These are phyloP conservation scores for Siniperca undulata DNA, from an alignment of 2,797 vertebrate species.

Conservation along the genomic window DNA sequence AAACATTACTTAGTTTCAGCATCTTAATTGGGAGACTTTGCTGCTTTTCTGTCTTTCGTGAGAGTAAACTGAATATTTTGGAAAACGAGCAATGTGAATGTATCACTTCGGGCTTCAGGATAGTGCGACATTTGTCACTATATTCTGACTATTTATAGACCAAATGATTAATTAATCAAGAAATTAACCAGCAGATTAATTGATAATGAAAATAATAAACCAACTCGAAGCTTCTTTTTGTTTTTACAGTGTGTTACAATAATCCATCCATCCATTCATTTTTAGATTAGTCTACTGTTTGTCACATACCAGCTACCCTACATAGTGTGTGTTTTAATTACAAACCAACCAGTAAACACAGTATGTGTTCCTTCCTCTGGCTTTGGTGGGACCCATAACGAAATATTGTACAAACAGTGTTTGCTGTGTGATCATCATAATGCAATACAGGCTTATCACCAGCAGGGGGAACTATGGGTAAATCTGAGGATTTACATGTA, in stretches of 20 bases:
- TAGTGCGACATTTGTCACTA: background rate
- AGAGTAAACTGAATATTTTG: background rate
- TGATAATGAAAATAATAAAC: background rate
- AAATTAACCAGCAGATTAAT: background rate
- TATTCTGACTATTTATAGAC: background rate
- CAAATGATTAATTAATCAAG: background rate
- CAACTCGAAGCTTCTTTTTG: background rate
- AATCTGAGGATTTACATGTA: background rate
- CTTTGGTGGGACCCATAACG: background rate
- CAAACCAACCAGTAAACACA: background rate
- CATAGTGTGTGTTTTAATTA: background rate
- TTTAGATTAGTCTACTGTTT: background rate
- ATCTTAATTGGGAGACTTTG: background rate
- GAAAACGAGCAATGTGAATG: too few relatives aligned
- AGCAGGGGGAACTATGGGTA: slow-evolving; percentile 57
- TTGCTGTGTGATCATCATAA: background rate
- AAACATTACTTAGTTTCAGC: background rate
- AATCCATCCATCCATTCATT: slow-evolving; percentile 44
- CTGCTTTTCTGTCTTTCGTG: background rate
- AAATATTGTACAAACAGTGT: background rate
- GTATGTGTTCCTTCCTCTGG: background rate
- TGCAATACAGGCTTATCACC: slow-evolving; percentile 24
- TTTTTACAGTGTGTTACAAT: background rate
- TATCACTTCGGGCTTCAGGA: background rate
- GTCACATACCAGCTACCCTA: background rate